phyloP scores from a whole-genome alignment of 2,888 invertebrate species.

The Quadriops clusia region DNA sequence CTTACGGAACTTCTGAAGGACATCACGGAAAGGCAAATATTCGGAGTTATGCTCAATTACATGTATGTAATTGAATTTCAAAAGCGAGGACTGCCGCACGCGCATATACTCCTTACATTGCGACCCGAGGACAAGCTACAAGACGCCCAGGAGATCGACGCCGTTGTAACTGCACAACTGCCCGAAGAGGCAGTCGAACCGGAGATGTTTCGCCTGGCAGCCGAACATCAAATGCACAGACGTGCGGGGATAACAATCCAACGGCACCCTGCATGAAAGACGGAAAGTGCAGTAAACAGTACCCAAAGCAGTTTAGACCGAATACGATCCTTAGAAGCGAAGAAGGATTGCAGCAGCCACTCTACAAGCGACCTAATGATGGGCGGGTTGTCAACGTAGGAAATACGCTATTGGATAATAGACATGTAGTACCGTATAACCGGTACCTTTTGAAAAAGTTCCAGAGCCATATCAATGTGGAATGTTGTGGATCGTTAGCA shows the following conservation, averaged over 20 bases:
- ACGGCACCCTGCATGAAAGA: conserved; percentile 14
- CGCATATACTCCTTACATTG: conserved; percentile 5
- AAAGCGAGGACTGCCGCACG: conserved; percentile 11
- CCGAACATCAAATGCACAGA: no score
- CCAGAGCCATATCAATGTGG: conserved; percentile 25
- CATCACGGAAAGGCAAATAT: conserved; percentile 5
- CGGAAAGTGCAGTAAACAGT: conserved; percentile 22
- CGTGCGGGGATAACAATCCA: conserved; percentile 12
- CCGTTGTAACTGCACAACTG: conserved; percentile 3
- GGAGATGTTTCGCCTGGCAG: no score
- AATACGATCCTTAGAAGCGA: conserved; percentile 10
- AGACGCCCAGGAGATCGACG: background rate
- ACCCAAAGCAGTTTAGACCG: conserved; percentile 21
- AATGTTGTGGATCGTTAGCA: conserved; percentile 12
- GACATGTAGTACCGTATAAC: conserved; percentile 26
- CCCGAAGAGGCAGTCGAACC: no score
- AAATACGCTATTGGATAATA: conserved; percentile 22
- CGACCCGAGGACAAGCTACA: background rate
- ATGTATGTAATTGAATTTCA: conserved; percentile 17
- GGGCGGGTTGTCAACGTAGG: conserved; percentile 6
- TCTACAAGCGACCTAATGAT: conserved; percentile 18
- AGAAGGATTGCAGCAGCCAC: conserved; percentile 22
- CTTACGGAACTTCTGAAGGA: conserved; percentile 11
- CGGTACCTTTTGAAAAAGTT: conserved; percentile 16
- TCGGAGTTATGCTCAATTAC: conserved; percentile 9